phyloP scores from a whole-genome alignment of 2,113 vertebrate genomes.

The Chauna torquata region DNA sequence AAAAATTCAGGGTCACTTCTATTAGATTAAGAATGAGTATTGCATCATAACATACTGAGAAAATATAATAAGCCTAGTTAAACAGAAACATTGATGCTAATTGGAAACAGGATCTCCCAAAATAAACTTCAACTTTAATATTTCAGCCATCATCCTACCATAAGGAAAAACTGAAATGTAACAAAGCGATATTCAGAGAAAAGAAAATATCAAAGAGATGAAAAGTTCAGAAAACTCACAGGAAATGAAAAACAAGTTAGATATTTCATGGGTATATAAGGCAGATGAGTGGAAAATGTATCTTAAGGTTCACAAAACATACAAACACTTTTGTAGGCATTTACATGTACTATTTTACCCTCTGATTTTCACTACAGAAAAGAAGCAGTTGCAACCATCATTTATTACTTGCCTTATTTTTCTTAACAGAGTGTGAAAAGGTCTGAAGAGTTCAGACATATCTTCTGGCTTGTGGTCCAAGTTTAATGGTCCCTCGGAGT shows the following conservation, averaged over 20 bases:
- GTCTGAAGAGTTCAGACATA: constrained; percentile 97
- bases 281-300: not conserved
- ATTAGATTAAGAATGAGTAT: constrained; percentile 10
- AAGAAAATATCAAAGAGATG: not conserved
- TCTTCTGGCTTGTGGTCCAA: constrained; percentile 92
- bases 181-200: not conserved
- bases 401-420: constrained; percentile 89
- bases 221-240: not conserved
- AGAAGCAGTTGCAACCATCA: not conserved
- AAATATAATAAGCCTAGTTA: constrained; percentile 27
- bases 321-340: not conserved
- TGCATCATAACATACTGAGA: not conserved
- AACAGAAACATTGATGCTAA: not conserved
- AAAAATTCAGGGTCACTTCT: not conserved
- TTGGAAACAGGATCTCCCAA: constrained; percentile 25
- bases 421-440: constrained; percentile 92
- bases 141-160: not conserved
- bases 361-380: not conserved
- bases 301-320: not conserved
- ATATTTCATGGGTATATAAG: not conserved
- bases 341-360: not conserved
- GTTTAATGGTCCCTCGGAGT: constrained; percentile 93
- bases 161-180: not conserved
- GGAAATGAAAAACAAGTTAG: not conserved
- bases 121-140: not conserved